A percentile compares a stretch with the other conserved stretches of the same genome.
Conservation (phyloP, 2,888 invertebrate genomes). For the Noctua pronuba region DNA sequence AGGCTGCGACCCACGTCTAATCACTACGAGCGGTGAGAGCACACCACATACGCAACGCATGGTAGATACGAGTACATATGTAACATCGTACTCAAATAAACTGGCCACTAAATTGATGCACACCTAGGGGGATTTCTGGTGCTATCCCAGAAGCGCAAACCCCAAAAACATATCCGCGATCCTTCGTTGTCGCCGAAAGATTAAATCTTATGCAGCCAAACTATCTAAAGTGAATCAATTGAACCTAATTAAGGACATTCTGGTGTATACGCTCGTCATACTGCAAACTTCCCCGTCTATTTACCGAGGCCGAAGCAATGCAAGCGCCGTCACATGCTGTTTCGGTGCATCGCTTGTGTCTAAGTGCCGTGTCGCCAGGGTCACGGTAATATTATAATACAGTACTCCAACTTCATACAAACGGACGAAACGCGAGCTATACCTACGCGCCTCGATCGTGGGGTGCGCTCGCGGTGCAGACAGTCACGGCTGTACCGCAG, state of each 20-base stretch:
- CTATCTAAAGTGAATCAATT: background rate
- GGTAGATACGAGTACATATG: background rate
- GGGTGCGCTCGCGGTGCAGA: too few species aligned
- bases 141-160: background rate
- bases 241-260: background rate
- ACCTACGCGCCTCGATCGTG: too few species aligned
- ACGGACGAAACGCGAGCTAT: too few species aligned
- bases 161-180: background rate
- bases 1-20: slow-evolving; percentile 13
- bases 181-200: background rate
- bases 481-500: too few species aligned
- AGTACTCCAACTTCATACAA: too few species aligned
- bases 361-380: background rate
- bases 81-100: background rate
- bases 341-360: slow-evolving; percentile 3
- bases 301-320: background rate
- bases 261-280: background rate
- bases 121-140: background rate
- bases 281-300: background rate
- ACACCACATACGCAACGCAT: background rate
- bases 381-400: too few species aligned
- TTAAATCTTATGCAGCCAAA: background rate
- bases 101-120: background rate
- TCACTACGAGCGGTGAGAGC: background rate
- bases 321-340: background rate